phyloP scores from a whole-genome alignment of 2,113 vertebrate genomes.

The Peromyscus maniculatus region DNA sequence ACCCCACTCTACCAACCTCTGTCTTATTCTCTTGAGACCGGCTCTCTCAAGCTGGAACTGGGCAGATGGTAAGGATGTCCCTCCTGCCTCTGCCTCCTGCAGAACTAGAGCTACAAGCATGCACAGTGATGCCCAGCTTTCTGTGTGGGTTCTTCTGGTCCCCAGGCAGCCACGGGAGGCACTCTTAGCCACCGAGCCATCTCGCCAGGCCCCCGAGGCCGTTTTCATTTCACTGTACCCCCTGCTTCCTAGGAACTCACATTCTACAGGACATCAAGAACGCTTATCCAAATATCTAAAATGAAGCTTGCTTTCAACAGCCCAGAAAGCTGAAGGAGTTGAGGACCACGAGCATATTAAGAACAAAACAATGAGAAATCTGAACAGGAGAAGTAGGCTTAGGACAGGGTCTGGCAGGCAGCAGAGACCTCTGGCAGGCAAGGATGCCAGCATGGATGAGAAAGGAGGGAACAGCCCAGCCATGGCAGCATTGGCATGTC shows the following conservation, averaged over 20 bases:
- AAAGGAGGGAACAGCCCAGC: neutral
- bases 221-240: neutral
- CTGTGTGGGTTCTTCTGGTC: neutral
- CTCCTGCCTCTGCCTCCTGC: too few species aligned
- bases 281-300: neutral
- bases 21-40: neutral
- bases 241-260: neutral
- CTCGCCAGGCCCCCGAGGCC: too few species aligned
- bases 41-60: neutral
- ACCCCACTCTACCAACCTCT: too few species aligned
- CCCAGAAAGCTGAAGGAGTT: neutral
- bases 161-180: neutral
- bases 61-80: neutral
- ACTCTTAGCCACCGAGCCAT: neutral
- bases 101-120: neutral
- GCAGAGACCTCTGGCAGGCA: neutral
- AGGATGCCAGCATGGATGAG: neutral
- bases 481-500: rapidly evolving
- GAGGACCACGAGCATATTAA: neutral
- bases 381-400: neutral
- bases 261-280: neutral
- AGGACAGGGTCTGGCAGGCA: neutral
- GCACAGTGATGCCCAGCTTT: neutral
- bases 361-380: neutral
- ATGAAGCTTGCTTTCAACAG: neutral